Evolutionary conservation across 2,888 invertebrate genomes (phyloP).

Genomic region (Anorthoa munda): DNA sequence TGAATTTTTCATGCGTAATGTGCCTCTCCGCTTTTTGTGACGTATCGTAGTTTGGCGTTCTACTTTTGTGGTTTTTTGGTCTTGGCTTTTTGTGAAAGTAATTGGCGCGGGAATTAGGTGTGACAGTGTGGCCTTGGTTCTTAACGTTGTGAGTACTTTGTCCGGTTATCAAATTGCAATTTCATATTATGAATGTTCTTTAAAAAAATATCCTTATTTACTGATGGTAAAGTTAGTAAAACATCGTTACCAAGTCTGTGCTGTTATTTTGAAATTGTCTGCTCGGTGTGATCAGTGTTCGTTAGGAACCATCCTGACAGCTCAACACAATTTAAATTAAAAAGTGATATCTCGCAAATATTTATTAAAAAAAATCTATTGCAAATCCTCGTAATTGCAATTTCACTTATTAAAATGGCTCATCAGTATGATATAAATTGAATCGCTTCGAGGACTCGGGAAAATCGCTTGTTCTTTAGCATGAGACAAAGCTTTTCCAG

Average conservation of each 20-base stretch:
- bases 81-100: neutral
- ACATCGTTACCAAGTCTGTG: too few species aligned
- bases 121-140: neutral
- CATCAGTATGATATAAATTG: too few species aligned
- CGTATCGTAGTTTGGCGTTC: slow-evolving; percentile 39
- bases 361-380: too few species aligned
- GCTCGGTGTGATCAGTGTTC: neutral
- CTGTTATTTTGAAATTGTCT: too few species aligned
- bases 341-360: too few species aligned
- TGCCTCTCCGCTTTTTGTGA: slow-evolving; percentile 61
- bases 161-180: neutral
- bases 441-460: too few species aligned
- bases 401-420: too few species aligned
- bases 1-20: slow-evolving; percentile 71
- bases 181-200: neutral
- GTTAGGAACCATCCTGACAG: neutral
- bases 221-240: too few species aligned
- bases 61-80: slow-evolving; percentile 35
- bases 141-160: too few species aligned
- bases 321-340: too few species aligned
- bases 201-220: neutral
- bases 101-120: neutral
- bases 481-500: neutral
- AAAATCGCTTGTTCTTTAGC: neutral
- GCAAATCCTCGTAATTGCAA: too few species aligned